Evolutionary conservation across 2,113 vertebrate genomes (phyloP), one percentile per base, ranked within the genome.

Genomic region (Gambusia affinis): DNA sequence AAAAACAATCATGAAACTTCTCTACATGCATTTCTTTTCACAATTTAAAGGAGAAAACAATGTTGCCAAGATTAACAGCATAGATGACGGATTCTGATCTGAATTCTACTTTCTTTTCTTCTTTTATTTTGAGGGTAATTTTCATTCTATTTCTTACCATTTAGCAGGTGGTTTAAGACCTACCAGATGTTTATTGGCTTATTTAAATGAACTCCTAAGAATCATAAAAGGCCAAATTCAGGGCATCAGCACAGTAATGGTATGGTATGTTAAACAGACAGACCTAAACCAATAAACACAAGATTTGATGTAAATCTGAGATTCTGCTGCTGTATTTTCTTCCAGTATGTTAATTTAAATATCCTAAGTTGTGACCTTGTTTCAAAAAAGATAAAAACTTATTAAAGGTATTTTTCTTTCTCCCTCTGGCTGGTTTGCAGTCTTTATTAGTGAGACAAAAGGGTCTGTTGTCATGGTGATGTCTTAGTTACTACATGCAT

Each of bases 151-250:
- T 24, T 28, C 22, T 64, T 65, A 29, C 64, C n/a, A 14, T 61
- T 54, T 75, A 65, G 15, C 64, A 64, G 60, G 57, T 6, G 29
- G 42, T 73, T 64, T 71, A 66, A 39, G 37, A 67, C 57, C 31
- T 51, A 17, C 57, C 44, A 35, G 19, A 72, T 72, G 78, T 72
- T 79, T 64, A 67, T 44, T 47, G 69, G n/a, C 29, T 69, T 75
- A 72, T 82, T 76, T 76, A 64, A 78, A 76, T 82, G 0, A 78
- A 54, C 47, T 77, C 19, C 30, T 67, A 73, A 83, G 70, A 71
- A 81, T 60, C 37, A 37, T 35, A 8, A 57, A 66, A 63, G 17
- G 47, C 24, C 17, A 65, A 42, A 71, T 84, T 60, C 47, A 63
- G 39, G 28, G 68, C 35, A 70, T 47, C 12, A 79, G 83, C 70